Base-by-base conservation (phyloP, 2,888 invertebrate species). In the Eupeodes latifasciatus region DNA sequence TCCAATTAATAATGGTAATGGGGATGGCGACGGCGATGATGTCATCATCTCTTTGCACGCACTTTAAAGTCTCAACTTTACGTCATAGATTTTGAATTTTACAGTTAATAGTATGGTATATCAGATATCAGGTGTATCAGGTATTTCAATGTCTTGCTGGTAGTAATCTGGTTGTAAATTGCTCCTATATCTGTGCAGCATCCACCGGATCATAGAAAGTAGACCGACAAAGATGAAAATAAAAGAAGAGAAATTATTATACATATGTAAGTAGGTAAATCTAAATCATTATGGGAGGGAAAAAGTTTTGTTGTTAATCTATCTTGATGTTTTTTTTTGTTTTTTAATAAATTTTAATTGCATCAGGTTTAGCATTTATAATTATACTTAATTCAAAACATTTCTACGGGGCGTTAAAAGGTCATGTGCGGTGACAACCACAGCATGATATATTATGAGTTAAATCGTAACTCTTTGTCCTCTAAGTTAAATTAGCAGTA, bases 1-100 rank as follows among this genome's bases (percentile, higher is more conserved):
- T 61, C 36, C 57, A 55, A 27, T 51, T 61, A 16, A 19, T 27
- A 36, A n/a, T 40, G 59, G 59, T 47, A 55, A 40, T 72, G 72
- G n/a, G 9, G 74, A 66, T 62, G 74, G 19, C 53, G 53, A 44
- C 51, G 53, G 34, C 51, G 71, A 62, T 81, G 85, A 85, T 81
- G 85, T 81, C 88, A 88, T 88, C 88, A 71, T 88, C 27, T 85
- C 57, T 74, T 55, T 78, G 77, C 74, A 77, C 72, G 77, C 61
- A 78, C 75, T 53, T 61, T 55, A 11, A 69, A 77, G 14, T 49
- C 10, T 36, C 66, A 53, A 51, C 19, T 49, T 78, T 81, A 81
- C 88, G 85, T 85, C 88, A 88, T 85, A 85, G 81, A 85, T 69
- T 71, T 49, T 11, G 11, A 62, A 19, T 27, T 75, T 7, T 64